Conservation (phyloP, 2,888 invertebrate genomes). For the Calephelis perditalis region DNA sequence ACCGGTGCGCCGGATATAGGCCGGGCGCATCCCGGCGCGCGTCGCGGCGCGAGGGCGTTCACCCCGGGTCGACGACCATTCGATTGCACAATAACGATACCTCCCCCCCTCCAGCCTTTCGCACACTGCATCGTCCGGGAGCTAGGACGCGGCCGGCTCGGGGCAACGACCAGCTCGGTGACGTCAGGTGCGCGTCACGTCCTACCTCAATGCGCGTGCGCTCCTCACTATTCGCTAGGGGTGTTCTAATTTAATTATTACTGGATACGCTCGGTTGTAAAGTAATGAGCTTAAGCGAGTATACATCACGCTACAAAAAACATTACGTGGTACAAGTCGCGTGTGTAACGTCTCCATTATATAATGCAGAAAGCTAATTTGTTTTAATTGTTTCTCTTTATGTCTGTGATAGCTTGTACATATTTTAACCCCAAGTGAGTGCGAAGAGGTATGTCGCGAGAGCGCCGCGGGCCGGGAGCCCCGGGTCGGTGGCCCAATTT, state of each 20-base stretch:
- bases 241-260: slow-evolving; percentile 62
- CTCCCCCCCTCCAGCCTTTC: slow-evolving; percentile 37
- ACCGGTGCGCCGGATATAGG: slow-evolving; percentile 78
- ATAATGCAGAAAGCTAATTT: slow-evolving; percentile 6
- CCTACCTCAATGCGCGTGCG: slow-evolving; percentile 79
- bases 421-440: slow-evolving; percentile 12
- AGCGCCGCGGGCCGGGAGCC: slow-evolving; percentile 43
- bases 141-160: slow-evolving; percentile 54
- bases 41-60: slow-evolving; percentile 71
- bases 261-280: slow-evolving; percentile 25
- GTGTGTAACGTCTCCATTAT: slow-evolving; percentile 4
- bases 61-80: slow-evolving; percentile 74
- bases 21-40: slow-evolving; percentile 77
- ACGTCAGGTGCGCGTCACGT: slow-evolving; percentile 75
- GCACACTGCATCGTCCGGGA: slow-evolving; percentile 46
- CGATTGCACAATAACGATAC: slow-evolving; percentile 71
- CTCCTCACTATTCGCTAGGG: slow-evolving; percentile 59
- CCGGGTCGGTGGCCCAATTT: slow-evolving; percentile 69
- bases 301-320: slow-evolving; percentile 8
- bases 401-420: neutral
- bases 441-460: slow-evolving; percentile 35
- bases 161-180: slow-evolving; percentile 67
- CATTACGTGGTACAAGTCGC: neutral
- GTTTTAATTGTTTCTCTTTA: neutral
- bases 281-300: slow-evolving; percentile 13